phyloP scores from a whole-genome alignment of 2,888 invertebrate genomes.

The Pandemis cinnamomeana region DNA sequence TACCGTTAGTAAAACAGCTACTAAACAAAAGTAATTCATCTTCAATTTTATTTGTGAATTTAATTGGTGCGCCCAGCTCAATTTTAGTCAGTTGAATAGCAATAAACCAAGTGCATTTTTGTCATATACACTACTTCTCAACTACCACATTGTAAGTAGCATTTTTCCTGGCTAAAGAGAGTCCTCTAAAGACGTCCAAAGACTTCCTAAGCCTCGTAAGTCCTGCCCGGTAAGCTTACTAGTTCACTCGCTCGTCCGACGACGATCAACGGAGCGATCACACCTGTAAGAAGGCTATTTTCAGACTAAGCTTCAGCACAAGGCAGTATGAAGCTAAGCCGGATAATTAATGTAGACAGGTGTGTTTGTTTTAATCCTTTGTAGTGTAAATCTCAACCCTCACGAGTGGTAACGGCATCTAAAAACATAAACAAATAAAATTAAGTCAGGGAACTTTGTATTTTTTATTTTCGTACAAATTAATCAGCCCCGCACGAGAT shows the following conservation, averaged over 20 bases:
- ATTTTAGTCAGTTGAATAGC: background rate
- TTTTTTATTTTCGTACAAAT: too few relatives aligned
- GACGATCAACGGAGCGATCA: constrained; percentile 33
- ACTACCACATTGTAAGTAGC: background rate
- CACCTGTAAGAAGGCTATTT: constrained; percentile 23
- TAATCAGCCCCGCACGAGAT: too few relatives aligned
- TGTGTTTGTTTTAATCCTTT: background rate
- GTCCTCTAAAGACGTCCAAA: constrained; percentile 49
- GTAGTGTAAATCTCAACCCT: background rate
- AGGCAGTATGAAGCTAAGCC: background rate
- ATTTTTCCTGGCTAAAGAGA: constrained; percentile 49
- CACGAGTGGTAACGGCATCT: too few relatives aligned
- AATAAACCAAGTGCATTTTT: background rate
- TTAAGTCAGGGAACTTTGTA: too few relatives aligned
- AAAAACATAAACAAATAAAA: too few relatives aligned
- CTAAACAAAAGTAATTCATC: too few relatives aligned
- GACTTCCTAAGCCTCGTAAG: constrained; percentile 49
- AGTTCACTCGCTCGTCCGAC: constrained; percentile 37
- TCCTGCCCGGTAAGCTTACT: constrained; percentile 46
- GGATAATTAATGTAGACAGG: background rate
- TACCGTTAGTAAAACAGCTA: too few relatives aligned
- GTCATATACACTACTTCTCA: background rate
- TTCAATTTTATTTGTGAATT: too few relatives aligned
- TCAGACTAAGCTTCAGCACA: background rate
- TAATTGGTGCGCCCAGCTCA: background rate